A percentile compares a stretch with the other conserved stretches of the same genome.
These are phyloP conservation scores for Sylvilagus floridanus DNA, from an alignment of 2,797 vertebrate genomes.

Conservation along the genomic window DNA sequence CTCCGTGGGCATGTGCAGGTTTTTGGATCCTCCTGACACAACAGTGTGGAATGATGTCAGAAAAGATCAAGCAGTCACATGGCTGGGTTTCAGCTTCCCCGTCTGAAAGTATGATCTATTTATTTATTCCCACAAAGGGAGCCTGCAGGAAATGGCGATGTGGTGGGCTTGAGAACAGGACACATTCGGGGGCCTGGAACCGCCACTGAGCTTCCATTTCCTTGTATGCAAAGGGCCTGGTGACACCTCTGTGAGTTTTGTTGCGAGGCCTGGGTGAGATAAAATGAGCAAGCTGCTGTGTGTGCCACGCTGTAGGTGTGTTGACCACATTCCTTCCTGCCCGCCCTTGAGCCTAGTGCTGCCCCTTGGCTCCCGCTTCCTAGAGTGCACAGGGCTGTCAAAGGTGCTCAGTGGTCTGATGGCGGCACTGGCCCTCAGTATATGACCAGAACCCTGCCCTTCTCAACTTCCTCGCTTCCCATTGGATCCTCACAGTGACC, in stretches of 20 bases:
- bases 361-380: background rate
- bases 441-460: background rate
- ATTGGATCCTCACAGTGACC: background rate
- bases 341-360: background rate
- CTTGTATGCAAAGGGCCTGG: background rate
- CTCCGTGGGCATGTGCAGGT: background rate
- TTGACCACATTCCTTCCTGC: background rate
- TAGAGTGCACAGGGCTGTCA: background rate
- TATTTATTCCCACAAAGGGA: constrained; percentile 54
- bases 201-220: background rate
- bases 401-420: background rate
- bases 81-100: background rate
- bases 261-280: background rate
- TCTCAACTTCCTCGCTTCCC: background rate
- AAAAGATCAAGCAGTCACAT: background rate
- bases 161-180: constrained; percentile 1
- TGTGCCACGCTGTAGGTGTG: background rate
- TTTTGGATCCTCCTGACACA: background rate
- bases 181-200: background rate
- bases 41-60: background rate
- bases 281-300: background rate
- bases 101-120: constrained; percentile 31
- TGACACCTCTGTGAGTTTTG: constrained; percentile 13
- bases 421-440: background rate
- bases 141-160: background rate